Percentiles rank a stretch among this genome's conserved stretches.
These are phyloP conservation scores for Spongilla lacustris DNA, from an alignment of 37 sponge, comb jelly and placozoan species.

Conservation along the genomic window DNA sequence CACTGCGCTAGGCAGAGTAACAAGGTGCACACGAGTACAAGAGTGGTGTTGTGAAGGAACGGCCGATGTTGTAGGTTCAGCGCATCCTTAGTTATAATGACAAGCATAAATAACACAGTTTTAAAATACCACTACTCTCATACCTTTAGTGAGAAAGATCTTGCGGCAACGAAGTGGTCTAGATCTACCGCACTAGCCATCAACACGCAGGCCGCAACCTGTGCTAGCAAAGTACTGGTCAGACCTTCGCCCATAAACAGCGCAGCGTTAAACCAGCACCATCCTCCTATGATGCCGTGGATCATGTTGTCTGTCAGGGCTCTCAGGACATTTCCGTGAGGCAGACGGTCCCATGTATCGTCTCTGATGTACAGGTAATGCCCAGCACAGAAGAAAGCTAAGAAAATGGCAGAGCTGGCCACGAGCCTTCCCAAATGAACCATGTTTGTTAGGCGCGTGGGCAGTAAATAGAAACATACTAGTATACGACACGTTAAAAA, in stretches of 20 bases:
- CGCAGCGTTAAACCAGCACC: constrained; percentile 48
- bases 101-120: not conserved
- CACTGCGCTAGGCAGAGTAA: constrained; percentile 19
- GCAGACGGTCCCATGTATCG: constrained; percentile 8
- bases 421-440: not conserved
- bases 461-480: too few species aligned
- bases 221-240: not conserved
- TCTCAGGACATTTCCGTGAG: constrained; percentile 16
- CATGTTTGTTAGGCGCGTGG: not conserved
- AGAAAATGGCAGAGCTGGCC: constrained; percentile 19
- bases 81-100: constrained; percentile 37
- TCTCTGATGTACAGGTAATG: constrained; percentile 25
- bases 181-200: constrained; percentile 51
- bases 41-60: constrained; percentile 57
- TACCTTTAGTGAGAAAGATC: constrained; percentile 59
- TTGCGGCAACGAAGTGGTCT: constrained; percentile 70
- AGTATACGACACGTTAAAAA: too few species aligned
- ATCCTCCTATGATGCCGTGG: constrained; percentile 55
- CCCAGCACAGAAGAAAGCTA: constrained; percentile 26
- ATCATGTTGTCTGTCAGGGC: constrained; percentile 48
- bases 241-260: constrained; percentile 6
- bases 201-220: constrained; percentile 6
- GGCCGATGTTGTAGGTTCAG: constrained; percentile 40
- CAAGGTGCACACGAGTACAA: constrained; percentile 24
- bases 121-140: not conserved